Evolutionary conservation across 2,113 vertebrate genomes (phyloP).

Genomic region (Nerophis ophidion): DNA sequence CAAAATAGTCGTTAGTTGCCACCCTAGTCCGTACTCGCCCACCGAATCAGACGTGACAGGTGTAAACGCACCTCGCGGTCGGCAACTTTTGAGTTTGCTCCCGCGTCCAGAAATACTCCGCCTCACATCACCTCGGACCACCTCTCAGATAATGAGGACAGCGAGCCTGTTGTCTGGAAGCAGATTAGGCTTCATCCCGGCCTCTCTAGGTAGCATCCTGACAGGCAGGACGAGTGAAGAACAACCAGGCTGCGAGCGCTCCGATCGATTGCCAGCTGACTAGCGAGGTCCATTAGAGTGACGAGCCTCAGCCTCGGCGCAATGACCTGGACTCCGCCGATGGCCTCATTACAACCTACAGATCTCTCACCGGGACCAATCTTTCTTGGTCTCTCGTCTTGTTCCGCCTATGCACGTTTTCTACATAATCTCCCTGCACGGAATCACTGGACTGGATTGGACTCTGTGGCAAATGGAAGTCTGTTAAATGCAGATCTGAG

Average conservation of each 20-base stretch:
- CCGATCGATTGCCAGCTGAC: constrained; percentile 60
- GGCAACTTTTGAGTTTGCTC: background rate
- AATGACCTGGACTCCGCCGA: constrained; percentile 47
- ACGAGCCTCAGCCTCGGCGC: constrained; percentile 52
- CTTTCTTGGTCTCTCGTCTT: constrained; percentile 14
- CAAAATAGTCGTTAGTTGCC: too few species aligned
- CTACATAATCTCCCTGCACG: constrained; percentile 14
- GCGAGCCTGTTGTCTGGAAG: constrained; percentile 42
- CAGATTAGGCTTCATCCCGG: constrained; percentile 45
- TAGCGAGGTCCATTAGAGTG: constrained; percentile 60
- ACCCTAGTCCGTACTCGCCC: too few species aligned
- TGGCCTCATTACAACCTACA: constrained; percentile 60
- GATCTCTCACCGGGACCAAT: constrained; percentile 58
- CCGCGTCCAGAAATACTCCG: constrained; percentile 19
- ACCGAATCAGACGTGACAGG: too few species aligned
- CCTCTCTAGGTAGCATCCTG: constrained; percentile 55
- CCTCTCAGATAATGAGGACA: constrained; percentile 58
- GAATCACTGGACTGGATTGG: constrained; percentile 31
- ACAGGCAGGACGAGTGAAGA: constrained; percentile 56
- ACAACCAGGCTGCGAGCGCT: constrained; percentile 52
- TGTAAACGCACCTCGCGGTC: background rate
- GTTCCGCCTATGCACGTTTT: constrained; percentile 21
- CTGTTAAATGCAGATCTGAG: background rate
- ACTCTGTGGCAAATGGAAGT: constrained; percentile 1
- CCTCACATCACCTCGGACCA: constrained; percentile 36